Base-by-base conservation (phyloP, 2,113 vertebrate species). In the Struthidea cinerea region DNA sequence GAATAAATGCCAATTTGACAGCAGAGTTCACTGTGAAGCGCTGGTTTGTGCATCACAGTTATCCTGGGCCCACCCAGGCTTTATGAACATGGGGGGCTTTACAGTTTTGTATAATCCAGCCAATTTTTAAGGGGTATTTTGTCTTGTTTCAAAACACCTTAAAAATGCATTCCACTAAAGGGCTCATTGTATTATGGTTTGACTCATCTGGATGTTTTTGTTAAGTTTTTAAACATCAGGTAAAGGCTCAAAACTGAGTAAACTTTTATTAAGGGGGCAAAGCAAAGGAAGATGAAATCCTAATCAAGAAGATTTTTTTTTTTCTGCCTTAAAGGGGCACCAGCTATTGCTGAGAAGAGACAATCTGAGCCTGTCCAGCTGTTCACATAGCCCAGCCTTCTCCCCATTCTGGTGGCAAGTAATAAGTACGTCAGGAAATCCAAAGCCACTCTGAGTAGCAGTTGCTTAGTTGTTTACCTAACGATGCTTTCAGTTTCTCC, bases 401-500 rank as follows among this genome's bases (percentile, higher is more conserved):
- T 92, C 82, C 95, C 92, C 89, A 4, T 85, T 89, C 81, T 93
- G 96, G 96, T 95, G 94, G 97, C 96, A 91, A 95, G 97, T 53
- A 84, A 89, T 95, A 95, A 86, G 93, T 95, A 96, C 94, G 96
- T 98, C 98, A 98, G 98, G 98, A 98, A 98, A 97, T 93, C 97
- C 97, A 92, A 97, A 96, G 97, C 97, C 95, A 96, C 96, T 92
- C 93, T 68, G 94, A 97, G 95, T 93, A 98, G 95, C 97, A 97
- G 94, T 90, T 97, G 87, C 95, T 94, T 94, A 93, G 93, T 95
- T 97, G 95, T 97, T 97, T 97, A 97, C 94, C 84, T 96, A 94
- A 94, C 32, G 33, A 96, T 89, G 87, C 90, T 96, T 97, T 96
- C 93, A 93, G 94, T 84, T 97, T 94, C 93, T 97, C 94, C 96